Conservation (phyloP, 2,113 vertebrate genomes). For the Globicephala melas region DNA sequence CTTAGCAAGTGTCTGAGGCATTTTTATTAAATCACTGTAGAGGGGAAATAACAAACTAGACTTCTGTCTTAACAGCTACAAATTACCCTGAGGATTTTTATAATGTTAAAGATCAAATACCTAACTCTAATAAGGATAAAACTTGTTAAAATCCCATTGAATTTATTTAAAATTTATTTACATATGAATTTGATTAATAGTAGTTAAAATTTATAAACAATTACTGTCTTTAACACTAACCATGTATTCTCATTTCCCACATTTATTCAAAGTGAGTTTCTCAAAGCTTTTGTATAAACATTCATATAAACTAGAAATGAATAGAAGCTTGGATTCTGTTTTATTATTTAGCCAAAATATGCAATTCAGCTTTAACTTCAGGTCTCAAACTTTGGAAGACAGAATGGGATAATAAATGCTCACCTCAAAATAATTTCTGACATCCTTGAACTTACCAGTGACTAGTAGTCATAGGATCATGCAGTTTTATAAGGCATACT, state of each 20-base stretch:
- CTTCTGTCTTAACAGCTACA: background rate
- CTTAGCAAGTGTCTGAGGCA: background rate
- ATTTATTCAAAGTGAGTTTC: background rate
- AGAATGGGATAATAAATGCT: background rate
- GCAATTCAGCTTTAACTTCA: background rate
- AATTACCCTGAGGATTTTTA: background rate
- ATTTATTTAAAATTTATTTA: slow-evolving; percentile 25
- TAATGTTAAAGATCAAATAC: slow-evolving; percentile 9
- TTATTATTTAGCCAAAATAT: background rate
- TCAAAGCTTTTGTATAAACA: background rate
- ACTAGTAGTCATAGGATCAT: background rate
- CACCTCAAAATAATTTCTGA: background rate
- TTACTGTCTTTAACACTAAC: background rate
- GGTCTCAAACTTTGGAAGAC: background rate
- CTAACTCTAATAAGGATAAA: slow-evolving; percentile 1
- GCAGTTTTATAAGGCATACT: background rate
- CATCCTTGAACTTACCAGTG: background rate
- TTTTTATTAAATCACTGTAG: background rate
- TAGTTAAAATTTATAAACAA: background rate
- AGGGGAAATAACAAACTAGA: background rate
- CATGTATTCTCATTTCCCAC: background rate
- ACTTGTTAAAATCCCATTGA: slow-evolving; percentile 20
- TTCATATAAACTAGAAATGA: background rate
- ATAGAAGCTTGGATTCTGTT: background rate
- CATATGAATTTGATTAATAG: slow-evolving; percentile 4